Evolutionary conservation across 2,797 vertebrate species (phyloP).

Genomic region (Potorous gilbertii): DNA sequence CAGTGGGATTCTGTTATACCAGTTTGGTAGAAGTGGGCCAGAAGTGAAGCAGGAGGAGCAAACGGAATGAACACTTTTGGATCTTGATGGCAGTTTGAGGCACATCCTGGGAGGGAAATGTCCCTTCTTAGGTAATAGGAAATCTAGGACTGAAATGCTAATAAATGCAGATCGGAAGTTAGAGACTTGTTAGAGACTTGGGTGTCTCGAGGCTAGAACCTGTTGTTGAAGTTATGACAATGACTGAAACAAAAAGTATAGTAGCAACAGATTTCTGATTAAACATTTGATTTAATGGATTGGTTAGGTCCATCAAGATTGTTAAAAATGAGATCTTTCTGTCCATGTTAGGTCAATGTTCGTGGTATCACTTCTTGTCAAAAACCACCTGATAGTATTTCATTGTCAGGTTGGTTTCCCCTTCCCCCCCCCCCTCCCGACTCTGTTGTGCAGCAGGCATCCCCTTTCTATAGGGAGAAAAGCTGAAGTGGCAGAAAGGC

Average conservation of each 20-base stretch:
- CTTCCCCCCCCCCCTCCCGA: not conserved
- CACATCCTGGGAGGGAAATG: too few relatives aligned
- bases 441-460: not conserved
- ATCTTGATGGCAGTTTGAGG: conserved; percentile 9
- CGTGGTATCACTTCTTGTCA: not conserved
- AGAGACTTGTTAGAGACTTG: not conserved
- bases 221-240: not conserved
- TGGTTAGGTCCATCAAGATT: not conserved
- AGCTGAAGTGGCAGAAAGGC: not conserved
- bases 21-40: not conserved
- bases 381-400: not conserved
- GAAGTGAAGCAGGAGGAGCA: not conserved
- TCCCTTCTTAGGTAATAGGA: not conserved
- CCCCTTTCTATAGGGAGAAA: conserved; percentile 3
- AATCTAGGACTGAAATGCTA: not conserved
- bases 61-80: not conserved
- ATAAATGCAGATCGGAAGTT: not conserved
- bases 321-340: not conserved
- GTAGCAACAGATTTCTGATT: too few relatives aligned
- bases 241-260: not conserved
- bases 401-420: not conserved
- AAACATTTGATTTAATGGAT: not conserved
- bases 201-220: not conserved
- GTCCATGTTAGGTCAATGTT: conserved; percentile 6
- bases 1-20: not conserved